Conservation (phyloP, 2,888 invertebrate genomes). For the Drosophila picticornis region DNA sequence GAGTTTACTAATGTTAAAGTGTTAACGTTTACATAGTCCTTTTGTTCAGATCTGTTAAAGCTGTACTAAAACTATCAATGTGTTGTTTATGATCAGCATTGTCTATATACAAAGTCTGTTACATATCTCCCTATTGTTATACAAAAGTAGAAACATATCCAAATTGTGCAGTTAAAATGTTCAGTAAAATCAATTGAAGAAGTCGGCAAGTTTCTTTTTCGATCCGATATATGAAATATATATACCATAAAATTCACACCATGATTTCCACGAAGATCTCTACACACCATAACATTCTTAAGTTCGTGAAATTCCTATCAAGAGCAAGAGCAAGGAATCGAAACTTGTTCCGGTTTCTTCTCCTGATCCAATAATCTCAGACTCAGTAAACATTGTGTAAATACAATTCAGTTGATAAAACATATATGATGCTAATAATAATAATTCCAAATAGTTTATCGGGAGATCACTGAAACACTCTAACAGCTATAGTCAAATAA, state of each 20-base stretch:
- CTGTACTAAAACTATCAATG: constrained; percentile 18
- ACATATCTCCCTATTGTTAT: constrained; percentile 44
- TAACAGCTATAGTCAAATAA: constrained; percentile 31
- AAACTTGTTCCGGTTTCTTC: neutral
- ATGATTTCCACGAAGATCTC: neutral
- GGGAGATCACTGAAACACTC: constrained; percentile 12
- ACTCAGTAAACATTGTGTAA: constrained; percentile 14
- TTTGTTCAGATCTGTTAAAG: constrained; percentile 21
- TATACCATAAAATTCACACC: neutral
- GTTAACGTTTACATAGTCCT: constrained; percentile 12
- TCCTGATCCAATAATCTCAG: constrained; percentile 1
- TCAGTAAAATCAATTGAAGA: neutral
- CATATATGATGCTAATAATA: constrained; percentile 8
- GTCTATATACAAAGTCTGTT: constrained; percentile 20
- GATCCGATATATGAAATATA: constrained; percentile 4
- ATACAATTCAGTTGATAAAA: constrained; percentile 14
- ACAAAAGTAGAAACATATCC: constrained; percentile 60
- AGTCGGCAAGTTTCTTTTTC: constrained; percentile 7
- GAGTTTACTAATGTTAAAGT: constrained; percentile 31
- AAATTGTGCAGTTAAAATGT: constrained; percentile 28
- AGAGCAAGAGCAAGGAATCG: neutral
- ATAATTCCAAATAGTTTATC: constrained; percentile 12
- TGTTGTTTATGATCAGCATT: constrained; percentile 19
- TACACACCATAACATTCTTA: neutral
- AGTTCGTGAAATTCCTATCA: neutral